Evolutionary conservation across 2,113 vertebrate species (phyloP).

Genomic region (Desmodus rotundus): DNA sequence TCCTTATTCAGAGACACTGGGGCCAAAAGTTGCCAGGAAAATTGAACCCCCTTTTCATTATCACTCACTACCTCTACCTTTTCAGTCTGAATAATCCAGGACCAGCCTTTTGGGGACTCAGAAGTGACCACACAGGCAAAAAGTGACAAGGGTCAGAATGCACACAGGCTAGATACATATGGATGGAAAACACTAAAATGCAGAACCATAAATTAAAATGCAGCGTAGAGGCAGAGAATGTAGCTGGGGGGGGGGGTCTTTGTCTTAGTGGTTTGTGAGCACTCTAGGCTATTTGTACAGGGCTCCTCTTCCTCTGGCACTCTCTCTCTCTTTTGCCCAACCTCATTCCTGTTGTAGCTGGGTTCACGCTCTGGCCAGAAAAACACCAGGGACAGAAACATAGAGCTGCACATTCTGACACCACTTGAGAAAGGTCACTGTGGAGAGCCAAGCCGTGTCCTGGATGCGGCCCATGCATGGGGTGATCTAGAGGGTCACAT

Average conservation of each 20-base stretch:
- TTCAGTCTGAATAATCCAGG: conserved; percentile 72
- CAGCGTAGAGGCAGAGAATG: conserved; percentile 62
- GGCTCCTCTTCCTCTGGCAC: not conserved
- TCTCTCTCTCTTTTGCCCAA: conserved; percentile 1
- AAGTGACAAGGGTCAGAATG: conserved; percentile 74
- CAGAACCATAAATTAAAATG: conserved; percentile 60
- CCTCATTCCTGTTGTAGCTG: not conserved
- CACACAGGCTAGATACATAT: conserved; percentile 73
- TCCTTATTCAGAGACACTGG: not conserved
- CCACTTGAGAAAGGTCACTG: conserved; percentile 48
- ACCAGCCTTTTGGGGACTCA: conserved; percentile 77
- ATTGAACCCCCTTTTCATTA: not conserved
- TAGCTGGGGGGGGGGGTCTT: conserved; percentile 34
- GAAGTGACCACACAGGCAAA: conserved; percentile 76
- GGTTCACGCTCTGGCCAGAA: conserved; percentile 43
- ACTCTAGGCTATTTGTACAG: not conserved
- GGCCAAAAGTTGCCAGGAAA: conserved; percentile 49
- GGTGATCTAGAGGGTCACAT: not conserved
- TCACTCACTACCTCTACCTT: conserved; percentile 33
- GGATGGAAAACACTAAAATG: conserved; percentile 75
- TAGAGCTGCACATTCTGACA: conserved; percentile 35
- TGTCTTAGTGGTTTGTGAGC: conserved; percentile 22
- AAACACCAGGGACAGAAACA: conserved; percentile 39
- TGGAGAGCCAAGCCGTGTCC: conserved; percentile 49
- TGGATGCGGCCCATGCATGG: conserved; percentile 31